Percentiles rank a stretch among this genome's conserved stretches.
Evolutionary conservation across 2,888 invertebrate species (phyloP).

Genomic region (Eristalinus sepulchralis): DNA sequence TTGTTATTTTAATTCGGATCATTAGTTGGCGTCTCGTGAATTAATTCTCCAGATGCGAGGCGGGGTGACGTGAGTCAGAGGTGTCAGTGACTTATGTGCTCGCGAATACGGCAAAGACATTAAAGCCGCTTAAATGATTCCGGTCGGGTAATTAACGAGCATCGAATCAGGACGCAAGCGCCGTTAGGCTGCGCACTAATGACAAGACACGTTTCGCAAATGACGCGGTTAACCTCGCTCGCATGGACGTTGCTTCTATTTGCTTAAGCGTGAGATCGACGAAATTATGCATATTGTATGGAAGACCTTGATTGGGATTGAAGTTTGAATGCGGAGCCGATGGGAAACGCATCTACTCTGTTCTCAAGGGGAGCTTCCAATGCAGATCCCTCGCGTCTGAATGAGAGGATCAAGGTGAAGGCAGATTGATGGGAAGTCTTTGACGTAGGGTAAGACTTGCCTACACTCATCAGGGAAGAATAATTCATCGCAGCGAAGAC

Average conservation of each 20-base stretch:
- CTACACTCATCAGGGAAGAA: too few species aligned
- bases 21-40: conserved; percentile 4
- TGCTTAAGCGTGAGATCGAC: not conserved
- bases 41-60: not conserved
- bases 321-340: not conserved
- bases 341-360: not conserved
- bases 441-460: too few species aligned
- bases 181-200: not conserved
- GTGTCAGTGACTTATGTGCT: conserved; percentile 9
- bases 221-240: not conserved
- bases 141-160: not conserved
- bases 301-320: not conserved
- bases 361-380: not conserved
- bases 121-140: not conserved
- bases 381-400: too few species aligned
- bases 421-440: too few species aligned
- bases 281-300: not conserved
- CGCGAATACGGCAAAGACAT: not conserved
- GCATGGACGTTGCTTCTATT: not conserved
- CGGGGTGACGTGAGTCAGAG: not conserved
- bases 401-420: too few species aligned
- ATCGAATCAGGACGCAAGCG: not conserved
- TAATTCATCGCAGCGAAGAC: too few species aligned
- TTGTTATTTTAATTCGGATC: conserved; percentile 48
- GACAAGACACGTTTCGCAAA: not conserved